phyloP scores from a whole-genome alignment of 2,113 vertebrate species.

The Physeter macrocephalus region DNA sequence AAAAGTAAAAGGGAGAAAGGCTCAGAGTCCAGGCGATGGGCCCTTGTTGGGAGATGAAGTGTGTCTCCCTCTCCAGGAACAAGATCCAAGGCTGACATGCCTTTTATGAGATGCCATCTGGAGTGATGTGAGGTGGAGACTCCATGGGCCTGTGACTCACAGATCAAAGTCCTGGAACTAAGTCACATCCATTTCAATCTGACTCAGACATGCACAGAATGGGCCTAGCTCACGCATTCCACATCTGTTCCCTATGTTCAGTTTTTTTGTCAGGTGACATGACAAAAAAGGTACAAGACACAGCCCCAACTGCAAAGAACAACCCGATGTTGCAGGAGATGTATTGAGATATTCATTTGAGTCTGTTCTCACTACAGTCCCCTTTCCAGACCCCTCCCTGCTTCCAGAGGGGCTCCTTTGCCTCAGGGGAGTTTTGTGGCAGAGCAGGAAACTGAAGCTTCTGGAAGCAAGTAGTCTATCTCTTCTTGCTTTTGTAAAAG shows the following conservation, averaged over 20 bases:
- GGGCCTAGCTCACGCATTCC: background rate
- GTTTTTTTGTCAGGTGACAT: background rate
- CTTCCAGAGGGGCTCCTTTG: background rate
- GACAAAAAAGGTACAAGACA: background rate
- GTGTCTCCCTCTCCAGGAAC: background rate
- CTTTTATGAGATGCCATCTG: background rate
- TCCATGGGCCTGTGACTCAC: background rate
- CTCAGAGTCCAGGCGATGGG: background rate
- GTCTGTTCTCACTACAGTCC: background rate
- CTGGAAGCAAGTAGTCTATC: background rate
- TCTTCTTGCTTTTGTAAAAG: background rate
- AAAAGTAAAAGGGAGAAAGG: background rate
- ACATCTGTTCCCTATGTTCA: background rate
- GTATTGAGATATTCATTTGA: background rate
- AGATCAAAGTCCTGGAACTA: background rate
- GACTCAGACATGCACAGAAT: background rate
- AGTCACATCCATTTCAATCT: background rate
- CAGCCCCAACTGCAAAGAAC: background rate
- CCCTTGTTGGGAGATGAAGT: background rate
- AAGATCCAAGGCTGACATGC: background rate
- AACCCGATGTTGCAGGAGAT: background rate
- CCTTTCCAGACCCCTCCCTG: no score
- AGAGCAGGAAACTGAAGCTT: background rate
- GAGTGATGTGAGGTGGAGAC: background rate
- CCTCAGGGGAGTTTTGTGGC: background rate